phyloP scores from a whole-genome alignment of 2,888 invertebrate species.

The Labia minor region DNA sequence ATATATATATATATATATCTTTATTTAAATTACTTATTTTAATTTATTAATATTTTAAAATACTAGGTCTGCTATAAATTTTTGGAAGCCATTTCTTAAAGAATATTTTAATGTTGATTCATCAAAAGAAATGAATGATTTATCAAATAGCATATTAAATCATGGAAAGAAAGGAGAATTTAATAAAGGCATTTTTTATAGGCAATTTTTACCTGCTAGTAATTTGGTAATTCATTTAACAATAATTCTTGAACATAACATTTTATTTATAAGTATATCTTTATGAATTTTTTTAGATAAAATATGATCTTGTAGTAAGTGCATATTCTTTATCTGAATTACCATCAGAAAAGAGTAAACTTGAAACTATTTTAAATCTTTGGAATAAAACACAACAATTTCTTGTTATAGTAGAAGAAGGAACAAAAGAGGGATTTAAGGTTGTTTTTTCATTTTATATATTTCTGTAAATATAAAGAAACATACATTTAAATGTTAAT shows the following conservation, averaged over 20 bases:
- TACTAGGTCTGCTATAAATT: conserved; percentile 56
- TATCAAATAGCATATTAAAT: conserved; percentile 60
- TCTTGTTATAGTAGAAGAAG: conserved; percentile 73
- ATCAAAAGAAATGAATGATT: conserved; percentile 69
- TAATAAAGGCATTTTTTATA: conserved; percentile 51
- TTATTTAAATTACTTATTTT: too few relatives aligned
- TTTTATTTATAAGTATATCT: too few relatives aligned
- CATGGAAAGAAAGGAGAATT: conserved; percentile 48
- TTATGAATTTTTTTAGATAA: conserved; percentile 44
- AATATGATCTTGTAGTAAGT: conserved; percentile 69
- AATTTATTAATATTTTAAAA: conserved; percentile 23
- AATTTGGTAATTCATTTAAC: conserved; percentile 40
- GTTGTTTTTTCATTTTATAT: too few relatives aligned
- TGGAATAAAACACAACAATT: conserved; percentile 80
- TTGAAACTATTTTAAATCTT: conserved; percentile 60
- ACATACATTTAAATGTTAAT: not conserved
- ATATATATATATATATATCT: too few relatives aligned
- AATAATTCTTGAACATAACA: conserved; percentile 15
- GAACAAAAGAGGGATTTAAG: conserved; percentile 68
- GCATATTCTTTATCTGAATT: conserved; percentile 75
- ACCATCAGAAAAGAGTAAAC: conserved; percentile 50
- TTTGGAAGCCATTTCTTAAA: conserved; percentile 59
- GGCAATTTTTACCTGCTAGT: conserved; percentile 69
- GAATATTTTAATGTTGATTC: conserved; percentile 81
- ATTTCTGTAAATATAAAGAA: not conserved